A percentile compares a stretch with the other conserved stretches of the same genome.
Conservation (phyloP, 2,888 invertebrate species). For the Lycophotia porphyrea region DNA sequence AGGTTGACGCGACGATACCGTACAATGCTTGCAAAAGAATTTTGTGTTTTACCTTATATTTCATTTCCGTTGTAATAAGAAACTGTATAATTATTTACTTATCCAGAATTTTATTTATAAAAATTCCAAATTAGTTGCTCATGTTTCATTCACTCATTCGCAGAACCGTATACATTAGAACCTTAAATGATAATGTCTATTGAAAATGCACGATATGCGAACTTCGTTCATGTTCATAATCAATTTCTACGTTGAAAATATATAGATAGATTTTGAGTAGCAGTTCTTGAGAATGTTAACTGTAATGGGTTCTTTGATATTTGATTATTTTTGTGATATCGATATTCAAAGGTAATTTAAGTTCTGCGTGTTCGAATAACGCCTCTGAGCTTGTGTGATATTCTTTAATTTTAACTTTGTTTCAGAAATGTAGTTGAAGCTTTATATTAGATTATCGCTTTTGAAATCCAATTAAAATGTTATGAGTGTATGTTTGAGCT, state of each 20-base stretch:
- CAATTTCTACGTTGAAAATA: background rate
- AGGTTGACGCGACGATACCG: no score
- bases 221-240: conserved; percentile 18
- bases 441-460: no score
- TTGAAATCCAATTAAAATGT: no score
- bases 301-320: conserved; percentile 12
- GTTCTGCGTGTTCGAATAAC: no score
- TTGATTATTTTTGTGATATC: background rate
- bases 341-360: background rate
- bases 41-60: background rate
- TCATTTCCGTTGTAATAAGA: background rate
- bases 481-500: no score
- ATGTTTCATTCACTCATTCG: conserved; percentile 15
- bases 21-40: no score
- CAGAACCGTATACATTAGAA: conserved; percentile 19
- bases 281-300: conserved; percentile 4
- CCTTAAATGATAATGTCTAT: conserved; percentile 23
- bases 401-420: no score
- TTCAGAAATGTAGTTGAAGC: no score
- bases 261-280: background rate
- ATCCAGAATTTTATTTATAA: background rate
- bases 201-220: conserved; percentile 14
- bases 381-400: no score
- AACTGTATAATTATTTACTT: background rate
- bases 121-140: background rate